Evolutionary conservation across 64 coral and sea anemone genomes (phyloP).

Genomic region (Stichodactyla mertensii): DNA sequence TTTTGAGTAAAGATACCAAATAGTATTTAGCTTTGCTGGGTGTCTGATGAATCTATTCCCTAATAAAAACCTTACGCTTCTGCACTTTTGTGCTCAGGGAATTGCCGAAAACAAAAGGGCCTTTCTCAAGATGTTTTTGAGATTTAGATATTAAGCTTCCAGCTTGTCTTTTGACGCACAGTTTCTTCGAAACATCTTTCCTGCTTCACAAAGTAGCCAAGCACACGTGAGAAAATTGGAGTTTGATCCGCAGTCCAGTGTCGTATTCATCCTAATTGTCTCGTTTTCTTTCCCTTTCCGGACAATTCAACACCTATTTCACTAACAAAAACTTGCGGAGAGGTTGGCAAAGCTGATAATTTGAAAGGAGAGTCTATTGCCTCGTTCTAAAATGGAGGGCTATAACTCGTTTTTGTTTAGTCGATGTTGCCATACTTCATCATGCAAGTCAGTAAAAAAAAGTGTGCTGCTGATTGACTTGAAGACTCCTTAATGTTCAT

Average conservation of each 20-base stretch:
- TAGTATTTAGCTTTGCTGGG: neutral
- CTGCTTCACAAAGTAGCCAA: neutral
- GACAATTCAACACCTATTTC: conserved; percentile 76
- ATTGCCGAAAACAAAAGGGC: neutral
- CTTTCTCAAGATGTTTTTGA: neutral
- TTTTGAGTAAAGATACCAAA: neutral
- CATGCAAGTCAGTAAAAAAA: too few species aligned
- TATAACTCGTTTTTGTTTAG: neutral
- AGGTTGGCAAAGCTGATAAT: conserved; percentile 40
- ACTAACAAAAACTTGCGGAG: conserved; percentile 56
- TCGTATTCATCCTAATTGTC: conserved; percentile 35
- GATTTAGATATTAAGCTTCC: neutral
- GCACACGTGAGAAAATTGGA: neutral
- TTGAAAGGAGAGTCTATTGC: conserved; percentile 3
- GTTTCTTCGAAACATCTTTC: neutral
- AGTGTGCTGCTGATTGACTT: neutral
- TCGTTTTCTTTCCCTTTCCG: conserved; percentile 69
- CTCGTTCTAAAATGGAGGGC: neutral
- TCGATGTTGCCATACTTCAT: neutral
- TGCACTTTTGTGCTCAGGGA: neutral
- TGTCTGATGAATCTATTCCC: neutral
- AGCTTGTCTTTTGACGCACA: neutral
- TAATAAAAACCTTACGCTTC: neutral
- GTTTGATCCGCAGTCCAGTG: conserved; percentile 10
- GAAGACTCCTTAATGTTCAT: neutral